Evolutionary conservation across 2,888 invertebrate species (phyloP), one percentile per base, ranked within the genome.

Genomic region (Troglohyphantes excavatus): DNA sequence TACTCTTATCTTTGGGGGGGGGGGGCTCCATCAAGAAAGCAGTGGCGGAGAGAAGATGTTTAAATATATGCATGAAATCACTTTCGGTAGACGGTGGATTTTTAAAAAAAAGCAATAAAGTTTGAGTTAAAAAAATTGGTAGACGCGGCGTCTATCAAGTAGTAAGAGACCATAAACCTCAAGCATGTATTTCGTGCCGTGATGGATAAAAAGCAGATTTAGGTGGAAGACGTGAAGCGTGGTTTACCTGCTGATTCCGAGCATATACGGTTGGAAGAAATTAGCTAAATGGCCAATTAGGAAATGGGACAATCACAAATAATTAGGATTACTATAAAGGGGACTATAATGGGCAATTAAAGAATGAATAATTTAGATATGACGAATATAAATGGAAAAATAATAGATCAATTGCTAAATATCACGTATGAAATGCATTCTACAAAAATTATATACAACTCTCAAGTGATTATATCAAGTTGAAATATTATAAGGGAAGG

Each of bases 61-160:
- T 82, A 72, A 82, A 82, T 82, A n/a, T 82, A 82, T 82, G 82
- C 82, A 82, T 82, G 82, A 82, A 82, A 82, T 72, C 61, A 39
- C 70, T 82, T 70, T 61, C 59, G 39, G 33, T 26, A 61, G 33
- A 82, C 33, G 72, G 72, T 68, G 29, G 23, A 29, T 82, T 81
- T 82, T 82, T 63, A 68, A 81, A 68, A n/a, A n/a, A 53, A 82
- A 82, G 82, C 39, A 78, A 53, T 21, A n/a, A 72, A 46, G 68
- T 43, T 65, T 21, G 19, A 53, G 9, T 7, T 27, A 27, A 46
- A 75, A 75, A 75, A 75, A 43, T 7, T 43, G 72, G 26, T 43
- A 26, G 63, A 53, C 53, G 53, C 0, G 63, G 23, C 23, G 53
- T n/a, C 33, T 68, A 33, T 33, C 53, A 72, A 46, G 72, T 26